Evolutionary conservation across 2,888 invertebrate genomes (phyloP).

Genomic region (Hyppa rectilinea): DNA sequence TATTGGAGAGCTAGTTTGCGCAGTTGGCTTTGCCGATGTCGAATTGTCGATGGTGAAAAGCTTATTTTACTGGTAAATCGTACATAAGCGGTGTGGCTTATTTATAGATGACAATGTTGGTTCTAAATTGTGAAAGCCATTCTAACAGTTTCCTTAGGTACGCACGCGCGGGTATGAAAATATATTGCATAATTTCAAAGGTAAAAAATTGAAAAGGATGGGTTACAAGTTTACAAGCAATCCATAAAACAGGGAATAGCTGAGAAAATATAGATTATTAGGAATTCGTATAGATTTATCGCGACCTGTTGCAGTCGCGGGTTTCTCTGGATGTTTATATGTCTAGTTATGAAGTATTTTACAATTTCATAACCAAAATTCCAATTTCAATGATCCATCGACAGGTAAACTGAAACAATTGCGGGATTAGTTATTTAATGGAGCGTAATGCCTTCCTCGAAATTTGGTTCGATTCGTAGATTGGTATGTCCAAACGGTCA

Average conservation of each 20-base stretch:
- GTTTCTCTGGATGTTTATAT: constrained; percentile 22
- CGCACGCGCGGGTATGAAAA: background rate
- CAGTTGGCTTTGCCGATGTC: constrained; percentile 26
- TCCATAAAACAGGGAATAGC: constrained; percentile 29
- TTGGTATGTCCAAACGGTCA: constrained; percentile 74
- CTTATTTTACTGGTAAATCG: constrained; percentile 8
- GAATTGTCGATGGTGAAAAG: constrained; percentile 1
- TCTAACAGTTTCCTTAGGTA: background rate
- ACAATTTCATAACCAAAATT: constrained; percentile 25
- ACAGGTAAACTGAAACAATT: constrained; percentile 60
- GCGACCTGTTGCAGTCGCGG: constrained; percentile 10
- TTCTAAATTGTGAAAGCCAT: background rate
- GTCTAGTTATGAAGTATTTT: background rate
- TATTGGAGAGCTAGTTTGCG: constrained; percentile 25
- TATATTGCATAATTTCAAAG: constrained; percentile 4
- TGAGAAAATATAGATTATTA: constrained; percentile 41
- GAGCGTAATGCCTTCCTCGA: constrained; percentile 75
- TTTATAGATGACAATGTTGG: background rate
- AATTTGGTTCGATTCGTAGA: constrained; percentile 68
- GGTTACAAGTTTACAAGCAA: constrained; percentile 23
- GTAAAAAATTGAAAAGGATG: constrained; percentile 18
- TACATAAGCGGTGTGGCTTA: constrained; percentile 1
- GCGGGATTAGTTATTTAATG: constrained; percentile 69
- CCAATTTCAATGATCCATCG: constrained; percentile 25
- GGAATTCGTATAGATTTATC: constrained; percentile 47